Evolutionary conservation across 2,113 vertebrate species (phyloP).

Genomic region (Embiotoca jacksoni): DNA sequence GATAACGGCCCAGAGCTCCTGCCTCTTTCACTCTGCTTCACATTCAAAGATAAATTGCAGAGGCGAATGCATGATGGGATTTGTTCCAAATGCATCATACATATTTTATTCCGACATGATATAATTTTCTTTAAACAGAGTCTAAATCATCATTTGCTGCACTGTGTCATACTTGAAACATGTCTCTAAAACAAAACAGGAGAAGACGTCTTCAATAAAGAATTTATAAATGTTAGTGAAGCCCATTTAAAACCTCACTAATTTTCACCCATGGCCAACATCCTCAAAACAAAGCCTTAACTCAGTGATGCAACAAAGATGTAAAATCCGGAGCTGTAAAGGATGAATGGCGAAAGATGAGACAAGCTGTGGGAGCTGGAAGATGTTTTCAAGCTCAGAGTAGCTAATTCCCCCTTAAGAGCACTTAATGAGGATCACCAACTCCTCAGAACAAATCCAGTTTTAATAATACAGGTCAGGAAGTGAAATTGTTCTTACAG

Average conservation of each 20-base stretch:
- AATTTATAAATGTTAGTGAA: slow-evolving; percentile 10
- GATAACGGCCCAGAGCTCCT: slow-evolving; percentile 47
- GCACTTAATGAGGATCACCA: slow-evolving; percentile 7
- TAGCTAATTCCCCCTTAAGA: background rate
- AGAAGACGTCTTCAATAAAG: slow-evolving; percentile 13
- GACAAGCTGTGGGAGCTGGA: background rate
- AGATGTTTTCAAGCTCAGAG: slow-evolving; percentile 6
- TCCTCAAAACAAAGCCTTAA: slow-evolving; percentile 25
- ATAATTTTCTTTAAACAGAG: slow-evolving; percentile 24
- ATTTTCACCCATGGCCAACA: background rate
- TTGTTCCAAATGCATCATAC: slow-evolving; percentile 68
- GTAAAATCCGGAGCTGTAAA: slow-evolving; percentile 12
- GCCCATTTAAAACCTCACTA: slow-evolving; percentile 11
- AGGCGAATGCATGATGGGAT: slow-evolving; percentile 66
- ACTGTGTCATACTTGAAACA: slow-evolving; percentile 14
- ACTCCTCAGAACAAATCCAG: background rate
- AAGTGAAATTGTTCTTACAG: slow-evolving; percentile 12
- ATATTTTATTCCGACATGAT: slow-evolving; percentile 67
- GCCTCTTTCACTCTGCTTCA: slow-evolving; percentile 53
- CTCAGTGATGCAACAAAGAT: slow-evolving; percentile 37
- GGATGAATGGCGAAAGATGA: slow-evolving; percentile 16
- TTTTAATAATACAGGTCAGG: slow-evolving; percentile 28
- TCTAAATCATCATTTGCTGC: slow-evolving; percentile 44
- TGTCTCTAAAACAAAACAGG: background rate
- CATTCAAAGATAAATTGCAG: slow-evolving; percentile 67